Percentiles rank a stretch among this genome's conserved stretches.
Evolutionary conservation across 2,797 vertebrate genomes (phyloP).

Genomic region (Antrozous pallidus): DNA sequence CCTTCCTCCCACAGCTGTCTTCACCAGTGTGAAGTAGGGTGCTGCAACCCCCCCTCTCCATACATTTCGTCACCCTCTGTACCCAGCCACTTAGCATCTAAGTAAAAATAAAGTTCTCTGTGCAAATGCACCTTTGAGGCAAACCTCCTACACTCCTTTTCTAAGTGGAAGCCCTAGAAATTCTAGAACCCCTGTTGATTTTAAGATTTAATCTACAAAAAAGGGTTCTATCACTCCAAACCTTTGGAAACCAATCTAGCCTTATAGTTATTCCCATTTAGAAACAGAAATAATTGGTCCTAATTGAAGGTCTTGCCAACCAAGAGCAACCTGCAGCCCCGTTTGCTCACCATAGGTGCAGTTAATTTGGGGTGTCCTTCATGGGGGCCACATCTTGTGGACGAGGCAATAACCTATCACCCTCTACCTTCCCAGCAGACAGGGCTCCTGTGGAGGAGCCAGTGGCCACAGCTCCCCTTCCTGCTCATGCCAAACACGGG

Average conservation of each 20-base stretch:
- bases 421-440: constrained; percentile 81
- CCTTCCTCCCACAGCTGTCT: not conserved
- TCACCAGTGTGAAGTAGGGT: not conserved
- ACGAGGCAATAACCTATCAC: constrained; percentile 68
- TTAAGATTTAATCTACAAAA: not conserved
- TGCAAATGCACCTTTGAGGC: not conserved
- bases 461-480: not conserved
- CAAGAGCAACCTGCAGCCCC: not conserved
- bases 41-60: no score
- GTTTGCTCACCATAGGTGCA: fast-evolving
- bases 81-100: not conserved
- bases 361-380: not conserved
- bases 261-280: not conserved
- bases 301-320: not conserved
- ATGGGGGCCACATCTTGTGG: not conserved
- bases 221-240: not conserved
- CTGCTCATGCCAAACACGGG: constrained; percentile 79
- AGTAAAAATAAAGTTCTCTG: not conserved
- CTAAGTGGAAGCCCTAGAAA: not conserved
- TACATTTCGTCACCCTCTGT: not conserved
- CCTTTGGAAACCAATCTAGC: not conserved
- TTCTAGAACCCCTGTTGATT: not conserved
- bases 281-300: not conserved
- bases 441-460: constrained; percentile 85
- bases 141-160: not conserved